Percentiles rank a stretch among this genome's conserved stretches.
phyloP scores from a whole-genome alignment of 2,797 vertebrate species.

The Enteromius treurensis region DNA sequence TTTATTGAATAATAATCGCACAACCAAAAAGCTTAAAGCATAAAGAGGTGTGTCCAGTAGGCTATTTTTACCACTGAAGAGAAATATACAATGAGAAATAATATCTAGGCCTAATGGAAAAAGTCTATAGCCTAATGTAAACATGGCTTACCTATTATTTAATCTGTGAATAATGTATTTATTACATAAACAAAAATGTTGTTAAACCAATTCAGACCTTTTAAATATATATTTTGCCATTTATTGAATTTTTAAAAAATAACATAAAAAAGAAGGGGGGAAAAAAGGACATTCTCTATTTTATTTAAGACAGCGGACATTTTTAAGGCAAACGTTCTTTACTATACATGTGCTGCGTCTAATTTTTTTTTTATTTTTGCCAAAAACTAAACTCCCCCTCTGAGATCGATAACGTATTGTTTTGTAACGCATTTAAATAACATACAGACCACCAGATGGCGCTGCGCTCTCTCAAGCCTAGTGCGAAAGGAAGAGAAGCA shows the following conservation, averaged over 20 bases:
- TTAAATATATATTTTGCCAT: background rate
- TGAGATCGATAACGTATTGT: background rate
- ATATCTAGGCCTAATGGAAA: background rate
- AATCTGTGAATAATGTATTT: background rate
- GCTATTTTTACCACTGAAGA: background rate
- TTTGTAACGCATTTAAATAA: background rate
- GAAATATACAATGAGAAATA: background rate
- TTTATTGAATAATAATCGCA: background rate
- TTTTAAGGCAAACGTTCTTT: background rate
- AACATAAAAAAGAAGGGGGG: background rate
- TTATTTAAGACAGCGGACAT: background rate
- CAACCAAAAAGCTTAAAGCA: background rate
- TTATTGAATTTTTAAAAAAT: background rate
- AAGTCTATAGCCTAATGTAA: background rate
- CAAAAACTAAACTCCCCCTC: too few relatives aligned
- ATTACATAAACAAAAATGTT: background rate
- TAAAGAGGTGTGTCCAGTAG: background rate
- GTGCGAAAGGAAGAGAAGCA: slow-evolving; percentile 38
- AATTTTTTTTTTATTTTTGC: too few relatives aligned
- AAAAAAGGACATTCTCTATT: background rate
- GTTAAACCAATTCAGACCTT: background rate
- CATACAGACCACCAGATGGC: slow-evolving; percentile 33
- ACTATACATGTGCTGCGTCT: background rate
- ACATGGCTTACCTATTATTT: background rate
- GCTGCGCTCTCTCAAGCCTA: background rate